Evolutionary conservation across 1,140 invertebrate genomes (phyloP).

Genomic region (Drosophila burlai): DNA sequence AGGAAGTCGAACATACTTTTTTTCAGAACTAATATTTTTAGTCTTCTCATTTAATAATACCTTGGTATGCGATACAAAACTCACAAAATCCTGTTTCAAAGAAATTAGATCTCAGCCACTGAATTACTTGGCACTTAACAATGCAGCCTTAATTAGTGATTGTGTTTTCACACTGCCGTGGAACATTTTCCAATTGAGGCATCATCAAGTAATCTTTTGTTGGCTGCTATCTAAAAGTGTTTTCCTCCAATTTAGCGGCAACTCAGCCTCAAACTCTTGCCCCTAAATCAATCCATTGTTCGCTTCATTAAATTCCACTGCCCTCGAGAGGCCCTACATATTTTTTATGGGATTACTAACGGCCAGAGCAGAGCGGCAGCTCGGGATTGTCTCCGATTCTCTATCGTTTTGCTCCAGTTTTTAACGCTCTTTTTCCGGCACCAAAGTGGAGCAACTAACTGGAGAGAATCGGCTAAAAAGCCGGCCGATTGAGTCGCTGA

Average conservation of each 20-base stretch:
- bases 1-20: no score
- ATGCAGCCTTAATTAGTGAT: conserved; percentile 10
- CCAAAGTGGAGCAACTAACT: conserved; percentile 41
- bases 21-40: no score
- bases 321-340: conserved; percentile 7
- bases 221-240: conserved; percentile 10
- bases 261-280: conserved; percentile 2
- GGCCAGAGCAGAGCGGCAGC: conserved; percentile 7
- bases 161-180: conserved; percentile 4
- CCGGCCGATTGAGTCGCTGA: conserved; percentile 22
- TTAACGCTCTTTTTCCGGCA: conserved; percentile 21
- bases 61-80: neutral
- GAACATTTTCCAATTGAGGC: conserved; percentile 1
- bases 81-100: neutral
- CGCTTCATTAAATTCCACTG: conserved; percentile 33
- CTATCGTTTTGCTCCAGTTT: conserved; percentile 31
- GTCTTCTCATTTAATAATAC: no score
- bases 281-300: conserved; percentile 31
- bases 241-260: conserved; percentile 15
- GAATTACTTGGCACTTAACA: conserved; percentile 8
- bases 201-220: conserved; percentile 27
- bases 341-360: conserved; percentile 34
- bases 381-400: conserved; percentile 15
- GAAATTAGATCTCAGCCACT: neutral
- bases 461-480: conserved; percentile 33